phyloP scores from a whole-genome alignment of 2,113 vertebrate genomes.

The Sylvilagus bachmani region DNA sequence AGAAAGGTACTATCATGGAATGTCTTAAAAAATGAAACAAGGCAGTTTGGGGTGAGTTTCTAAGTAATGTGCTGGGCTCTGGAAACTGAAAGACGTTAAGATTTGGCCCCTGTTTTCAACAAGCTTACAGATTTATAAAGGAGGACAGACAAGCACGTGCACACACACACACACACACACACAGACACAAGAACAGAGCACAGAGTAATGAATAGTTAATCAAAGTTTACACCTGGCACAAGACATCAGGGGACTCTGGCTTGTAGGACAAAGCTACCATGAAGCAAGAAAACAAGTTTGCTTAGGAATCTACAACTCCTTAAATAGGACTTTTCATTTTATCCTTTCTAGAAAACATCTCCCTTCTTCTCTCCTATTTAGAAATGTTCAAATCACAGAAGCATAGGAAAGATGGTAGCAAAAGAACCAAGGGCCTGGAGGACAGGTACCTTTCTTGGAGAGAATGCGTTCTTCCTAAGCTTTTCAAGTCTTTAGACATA shows the following conservation, averaged over 20 bases:
- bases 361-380: neutral
- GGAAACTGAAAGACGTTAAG: conserved; percentile 25
- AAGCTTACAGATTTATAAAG: conserved; percentile 18
- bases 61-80: neutral
- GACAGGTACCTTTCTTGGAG: neutral
- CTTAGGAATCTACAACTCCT: neutral
- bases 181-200: conserved; percentile 4
- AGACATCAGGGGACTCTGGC: neutral
- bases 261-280: neutral
- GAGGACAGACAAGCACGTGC: neutral
- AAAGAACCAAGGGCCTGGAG: neutral
- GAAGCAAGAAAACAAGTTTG: neutral
- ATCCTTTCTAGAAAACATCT: neutral
- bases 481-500: neutral
- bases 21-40: conserved; percentile 51
- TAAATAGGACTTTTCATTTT: neutral
- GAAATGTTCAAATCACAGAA: neutral
- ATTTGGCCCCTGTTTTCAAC: conserved; percentile 6
- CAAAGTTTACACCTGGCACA: neutral
- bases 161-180: neutral
- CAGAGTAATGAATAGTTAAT: conserved; percentile 18
- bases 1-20: neutral
- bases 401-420: neutral
- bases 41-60: neutral
- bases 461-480: neutral